Evolutionary conservation across 1,140 invertebrate species (phyloP).

Genomic region (Idris sp.): DNA sequence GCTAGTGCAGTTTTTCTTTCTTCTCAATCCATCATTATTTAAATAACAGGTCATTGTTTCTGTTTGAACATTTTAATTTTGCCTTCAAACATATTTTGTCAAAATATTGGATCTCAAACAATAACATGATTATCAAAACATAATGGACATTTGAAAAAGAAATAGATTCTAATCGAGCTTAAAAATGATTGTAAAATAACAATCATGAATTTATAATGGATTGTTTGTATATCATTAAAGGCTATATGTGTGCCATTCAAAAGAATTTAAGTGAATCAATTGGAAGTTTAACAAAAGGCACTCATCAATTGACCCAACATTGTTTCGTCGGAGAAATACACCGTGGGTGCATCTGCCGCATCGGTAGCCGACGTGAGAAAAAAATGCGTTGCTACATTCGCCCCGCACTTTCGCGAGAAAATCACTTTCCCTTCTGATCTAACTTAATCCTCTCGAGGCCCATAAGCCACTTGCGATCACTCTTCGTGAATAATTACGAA

Average conservation of each 20-base stretch:
- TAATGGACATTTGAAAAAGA: no score
- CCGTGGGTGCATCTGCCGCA: conserved; percentile 50
- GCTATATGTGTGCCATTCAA: not conserved
- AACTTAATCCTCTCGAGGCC: conserved; percentile 50
- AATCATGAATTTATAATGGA: not conserved
- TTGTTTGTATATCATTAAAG: not conserved
- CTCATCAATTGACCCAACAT: conserved; percentile 40
- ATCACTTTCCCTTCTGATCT: conserved; percentile 61
- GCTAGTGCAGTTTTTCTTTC: no score
- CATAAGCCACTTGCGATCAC: conserved; percentile 41
- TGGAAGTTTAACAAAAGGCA: conserved; percentile 30
- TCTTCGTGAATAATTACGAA: conserved; percentile 25
- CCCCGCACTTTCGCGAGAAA: conserved; percentile 55
- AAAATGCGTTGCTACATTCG: conserved; percentile 21
- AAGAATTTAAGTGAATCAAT: not conserved
- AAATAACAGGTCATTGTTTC: no score
- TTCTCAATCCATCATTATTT: no score
- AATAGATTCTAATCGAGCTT: no score
- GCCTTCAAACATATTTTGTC: no score
- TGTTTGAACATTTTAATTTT: no score
- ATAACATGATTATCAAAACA: no score
- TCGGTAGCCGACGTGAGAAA: conserved; percentile 44
- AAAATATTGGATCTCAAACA: no score
- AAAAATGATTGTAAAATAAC: no score
- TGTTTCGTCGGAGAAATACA: conserved; percentile 17